These are phyloP conservation scores for Polypterus bichir DNA, from an alignment of 2,113 vertebrate species.

Conservation along the genomic window DNA sequence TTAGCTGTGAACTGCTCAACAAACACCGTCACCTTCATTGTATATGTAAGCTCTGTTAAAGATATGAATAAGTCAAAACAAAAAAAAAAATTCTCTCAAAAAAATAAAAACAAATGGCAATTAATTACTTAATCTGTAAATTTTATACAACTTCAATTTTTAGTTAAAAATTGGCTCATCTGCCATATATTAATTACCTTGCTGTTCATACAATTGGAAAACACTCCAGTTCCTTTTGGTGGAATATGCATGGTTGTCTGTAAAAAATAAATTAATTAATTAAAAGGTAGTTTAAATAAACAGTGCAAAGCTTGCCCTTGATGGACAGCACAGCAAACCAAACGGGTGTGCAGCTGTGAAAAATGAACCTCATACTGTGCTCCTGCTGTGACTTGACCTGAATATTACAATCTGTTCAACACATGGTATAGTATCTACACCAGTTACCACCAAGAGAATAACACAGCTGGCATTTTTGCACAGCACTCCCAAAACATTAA, in stretches of 20 bases:
- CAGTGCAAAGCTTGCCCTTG: too few species aligned
- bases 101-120: not conserved
- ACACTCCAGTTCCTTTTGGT: conserved; percentile 64
- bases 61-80: not conserved
- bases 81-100: not conserved
- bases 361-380: too few species aligned
- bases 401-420: too few species aligned
- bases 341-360: too few species aligned
- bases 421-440: too few species aligned
- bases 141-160: too few species aligned
- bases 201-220: conserved; percentile 55
- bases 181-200: conserved; percentile 41
- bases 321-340: too few species aligned
- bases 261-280: not conserved
- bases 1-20: conserved; percentile 45
- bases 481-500: too few species aligned
- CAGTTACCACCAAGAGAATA: too few species aligned
- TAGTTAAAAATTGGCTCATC: not conserved
- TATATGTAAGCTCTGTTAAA: conserved; percentile 33
- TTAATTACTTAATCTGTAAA: too few species aligned
- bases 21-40: conserved; percentile 39
- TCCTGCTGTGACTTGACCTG: too few species aligned
- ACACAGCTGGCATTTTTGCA: too few species aligned
- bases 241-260: conserved; percentile 61
- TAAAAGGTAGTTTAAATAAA: not conserved